Evolutionary conservation across 1,140 invertebrate species (phyloP), one percentile per base, ranked within the genome.

Genomic region (Drosophila tristis): DNA sequence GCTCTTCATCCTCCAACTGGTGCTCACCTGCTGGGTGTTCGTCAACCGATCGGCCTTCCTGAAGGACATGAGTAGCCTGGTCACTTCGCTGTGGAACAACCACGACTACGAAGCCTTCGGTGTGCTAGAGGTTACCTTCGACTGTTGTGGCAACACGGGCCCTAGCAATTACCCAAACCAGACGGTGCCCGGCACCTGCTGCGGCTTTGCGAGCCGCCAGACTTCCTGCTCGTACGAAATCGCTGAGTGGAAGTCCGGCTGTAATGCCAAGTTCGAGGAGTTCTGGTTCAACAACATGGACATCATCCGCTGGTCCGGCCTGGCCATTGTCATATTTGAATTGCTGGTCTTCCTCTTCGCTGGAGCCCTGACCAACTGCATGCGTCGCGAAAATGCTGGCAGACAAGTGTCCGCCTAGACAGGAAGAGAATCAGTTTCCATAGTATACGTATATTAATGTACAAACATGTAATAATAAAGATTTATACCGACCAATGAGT

Each of bases 1-100:
- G 35, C 92, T 95, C 20, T 93, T 95, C 63, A 93, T 95, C 26
- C 87, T 95, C 53, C 95, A 96, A 94, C 92, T 96, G 35, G 93
- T 93, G 6, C 79, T 95, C 1, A 94, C 93, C 1, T 93, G 94
- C 2, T 94, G 94, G 55, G 90, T 94, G 15, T 95, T 95, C 80
- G 92, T 93, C 0, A 93, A 94, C 73, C 89, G 82, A 0, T 73
- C 90, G 0, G 90, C 82, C 2, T 92, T 94, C 67, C 91, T 93
- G 31, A 61, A 85, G 0, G 91, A 90, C 1, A 89, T 94, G 60
- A 67, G 82, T 8, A 90, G 82, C 23, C 67, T 92, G 29, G 91
- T 94, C 1, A 81, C 84, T 13, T 87, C 91, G 11, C 8, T 80
- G n/a, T 92, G 91, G 56, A 23, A 73, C 4, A 77, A 81, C n/a